phyloP scores from a whole-genome alignment of 23 tunicate species.

The Oikopleura albicans region DNA sequence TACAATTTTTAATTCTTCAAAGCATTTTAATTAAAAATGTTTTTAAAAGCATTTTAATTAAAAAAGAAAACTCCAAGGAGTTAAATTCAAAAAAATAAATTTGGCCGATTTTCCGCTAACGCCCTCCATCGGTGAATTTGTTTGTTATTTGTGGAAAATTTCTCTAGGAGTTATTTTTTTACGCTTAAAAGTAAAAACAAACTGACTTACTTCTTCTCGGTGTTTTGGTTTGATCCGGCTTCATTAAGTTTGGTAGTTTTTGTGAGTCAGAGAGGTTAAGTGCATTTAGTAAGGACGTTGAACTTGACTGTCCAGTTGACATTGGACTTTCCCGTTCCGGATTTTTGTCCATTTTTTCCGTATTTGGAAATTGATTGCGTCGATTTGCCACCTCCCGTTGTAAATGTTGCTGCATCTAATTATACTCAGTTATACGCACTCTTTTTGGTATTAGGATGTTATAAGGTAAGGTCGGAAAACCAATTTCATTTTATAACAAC shows the following conservation, averaged over 20 bases:
- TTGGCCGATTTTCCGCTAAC: no score
- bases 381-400: neutral
- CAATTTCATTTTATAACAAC: no score
- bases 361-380: neutral
- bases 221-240: neutral
- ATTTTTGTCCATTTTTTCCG: neutral
- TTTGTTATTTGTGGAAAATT: neutral
- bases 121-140: neutral
- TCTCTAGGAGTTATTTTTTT: no score
- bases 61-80: no score
- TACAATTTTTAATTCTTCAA: neutral
- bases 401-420: slow-evolving; percentile 13
- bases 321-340: neutral
- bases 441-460: no score
- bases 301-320: neutral
- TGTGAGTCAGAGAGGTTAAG: neutral
- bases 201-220: slow-evolving; percentile 5
- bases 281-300: slow-evolving; percentile 3
- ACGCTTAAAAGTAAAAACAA: no score
- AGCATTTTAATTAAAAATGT: no score
- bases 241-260: neutral
- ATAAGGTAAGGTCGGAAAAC: no score
- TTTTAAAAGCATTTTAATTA: neutral
- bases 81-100: no score
- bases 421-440: no score